Conservation (phyloP, 2,888 invertebrate genomes). For the Deilephila elpenor region DNA sequence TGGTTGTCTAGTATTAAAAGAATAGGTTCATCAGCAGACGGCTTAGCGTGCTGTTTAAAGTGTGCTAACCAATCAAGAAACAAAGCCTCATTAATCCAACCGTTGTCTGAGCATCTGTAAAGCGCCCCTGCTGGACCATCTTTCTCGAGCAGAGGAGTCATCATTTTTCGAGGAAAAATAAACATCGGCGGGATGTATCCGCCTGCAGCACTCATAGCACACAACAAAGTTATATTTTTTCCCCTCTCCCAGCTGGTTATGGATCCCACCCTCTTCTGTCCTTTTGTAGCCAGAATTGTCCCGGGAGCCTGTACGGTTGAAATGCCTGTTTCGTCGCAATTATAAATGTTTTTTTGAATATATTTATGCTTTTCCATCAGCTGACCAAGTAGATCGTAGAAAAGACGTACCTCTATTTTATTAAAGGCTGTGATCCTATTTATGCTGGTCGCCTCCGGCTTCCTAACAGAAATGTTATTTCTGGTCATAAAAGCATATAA, state of each 20-base stretch:
- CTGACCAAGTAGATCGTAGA: slow-evolving; percentile 36
- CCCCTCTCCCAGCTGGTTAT: too few relatives aligned
- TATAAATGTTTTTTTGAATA: slow-evolving; percentile 54
- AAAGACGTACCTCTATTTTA: slow-evolving; percentile 45
- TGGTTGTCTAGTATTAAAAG: slow-evolving; percentile 50
- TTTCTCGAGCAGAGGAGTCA: too few relatives aligned
- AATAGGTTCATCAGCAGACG: slow-evolving; percentile 52
- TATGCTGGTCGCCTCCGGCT: slow-evolving; percentile 35
- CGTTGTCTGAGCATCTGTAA: too few relatives aligned
- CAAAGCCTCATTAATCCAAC: too few relatives aligned
- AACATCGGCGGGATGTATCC: too few relatives aligned
- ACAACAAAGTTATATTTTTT: too few relatives aligned
- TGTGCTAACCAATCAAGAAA: too few relatives aligned
- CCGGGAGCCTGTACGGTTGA: slow-evolving; percentile 61
- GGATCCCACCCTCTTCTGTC: slow-evolving; percentile 64
- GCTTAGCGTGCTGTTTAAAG: too few relatives aligned
- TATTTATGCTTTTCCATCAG: slow-evolving; percentile 44
- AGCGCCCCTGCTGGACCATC: too few relatives aligned
- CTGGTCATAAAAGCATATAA: slow-evolving; percentile 29
- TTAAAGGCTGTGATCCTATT: slow-evolving; percentile 44
- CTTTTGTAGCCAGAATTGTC: slow-evolving; percentile 62
- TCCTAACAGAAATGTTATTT: slow-evolving; percentile 35
- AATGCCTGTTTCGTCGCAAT: slow-evolving; percentile 68
- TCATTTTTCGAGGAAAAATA: too few relatives aligned
- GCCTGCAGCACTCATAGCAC: too few relatives aligned